Conservation (phyloP, 2,797 vertebrate genomes). For the Chelidonichthys spinosus region DNA sequence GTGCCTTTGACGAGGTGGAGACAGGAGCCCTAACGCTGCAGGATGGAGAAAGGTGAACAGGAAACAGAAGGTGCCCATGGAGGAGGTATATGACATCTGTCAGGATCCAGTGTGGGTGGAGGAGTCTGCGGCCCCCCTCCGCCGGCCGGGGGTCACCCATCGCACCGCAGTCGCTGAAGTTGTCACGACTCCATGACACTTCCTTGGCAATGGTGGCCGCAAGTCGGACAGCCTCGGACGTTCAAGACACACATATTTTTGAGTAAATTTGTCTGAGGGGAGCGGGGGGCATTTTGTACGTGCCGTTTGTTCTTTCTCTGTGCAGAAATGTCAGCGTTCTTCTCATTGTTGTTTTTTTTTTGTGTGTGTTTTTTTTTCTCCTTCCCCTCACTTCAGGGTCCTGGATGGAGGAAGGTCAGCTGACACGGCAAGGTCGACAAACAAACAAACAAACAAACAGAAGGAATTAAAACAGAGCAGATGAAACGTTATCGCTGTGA, state of each 20-base stretch:
- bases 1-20: slow-evolving; percentile 70
- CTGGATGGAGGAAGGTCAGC: slow-evolving; percentile 82
- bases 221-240: slow-evolving; percentile 72
- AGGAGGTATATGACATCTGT: slow-evolving; percentile 87
- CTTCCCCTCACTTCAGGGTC: slow-evolving; percentile 65
- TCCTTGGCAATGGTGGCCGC: slow-evolving; percentile 80
- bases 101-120: slow-evolving; percentile 79
- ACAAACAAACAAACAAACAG: slow-evolving; percentile 77
- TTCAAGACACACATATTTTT: slow-evolving; percentile 75
- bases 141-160: slow-evolving; percentile 82
- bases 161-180: slow-evolving; percentile 79
- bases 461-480: slow-evolving; percentile 80
- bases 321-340: slow-evolving; percentile 77
- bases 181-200: slow-evolving; percentile 83
- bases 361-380: slow-evolving; percentile 16
- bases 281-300: slow-evolving; percentile 59
- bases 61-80: slow-evolving; percentile 85
- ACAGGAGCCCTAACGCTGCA: slow-evolving; percentile 84
- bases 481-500: slow-evolving; percentile 62
- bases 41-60: slow-evolving; percentile 86
- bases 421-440: slow-evolving; percentile 86
- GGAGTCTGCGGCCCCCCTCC: slow-evolving; percentile 67
- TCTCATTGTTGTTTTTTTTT: slow-evolving; percentile 51
- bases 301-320: slow-evolving; percentile 72
- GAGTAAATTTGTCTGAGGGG: slow-evolving; percentile 78